Base-by-base conservation (phyloP, 1,140 invertebrate species). In the Linepithema humile region DNA sequence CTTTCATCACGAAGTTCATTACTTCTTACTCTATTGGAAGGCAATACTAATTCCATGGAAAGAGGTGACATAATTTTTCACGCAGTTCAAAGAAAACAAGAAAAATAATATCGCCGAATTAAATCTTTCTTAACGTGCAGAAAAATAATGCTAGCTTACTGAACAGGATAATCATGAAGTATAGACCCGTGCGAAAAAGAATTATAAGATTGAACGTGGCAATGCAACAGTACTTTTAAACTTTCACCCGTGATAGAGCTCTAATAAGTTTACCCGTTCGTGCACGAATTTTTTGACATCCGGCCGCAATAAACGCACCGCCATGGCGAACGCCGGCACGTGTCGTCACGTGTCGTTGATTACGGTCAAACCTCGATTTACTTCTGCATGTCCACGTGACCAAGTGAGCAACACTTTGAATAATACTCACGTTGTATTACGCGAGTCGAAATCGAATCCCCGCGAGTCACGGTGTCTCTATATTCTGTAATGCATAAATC, bases 341-440 rank as follows among this genome's bases (percentile, higher is more conserved):
- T 93, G 93, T 91, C 91, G 90, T 90, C 93, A 93, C 93, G 93
- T 94, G 93, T 82, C 92, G 80, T 86, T 86, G 91, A 92, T 88
- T 89, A 90, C 85, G 89, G 91, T 91, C 90, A 92, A 91, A 88
- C 82, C 89, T 85, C 89, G 88, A 91, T 92, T 91, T 92, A 91
- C 86, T 86, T 87, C 88, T 74, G 72, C 84, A 59, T 82, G 90
- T 88, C 85, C 90, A 89, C 87, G 88, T 92, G 88, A 89, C 89
- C 91, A 91, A 93, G 92, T 92, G 92, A 92, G 91, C 92, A 93
- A 93, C 92, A 92, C 90, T 91, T 91, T 89, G 91, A 93, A 93
- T 92, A 93, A 92, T 90, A 90, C 87, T 90, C 83, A 85, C 87
- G 86, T 88, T 85, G 72, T 80, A 74, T 55, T 82, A 55, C 62